These are phyloP conservation scores for Notodonta dromedarius DNA, from an alignment of 2,888 invertebrate species.

Conservation along the genomic window DNA sequence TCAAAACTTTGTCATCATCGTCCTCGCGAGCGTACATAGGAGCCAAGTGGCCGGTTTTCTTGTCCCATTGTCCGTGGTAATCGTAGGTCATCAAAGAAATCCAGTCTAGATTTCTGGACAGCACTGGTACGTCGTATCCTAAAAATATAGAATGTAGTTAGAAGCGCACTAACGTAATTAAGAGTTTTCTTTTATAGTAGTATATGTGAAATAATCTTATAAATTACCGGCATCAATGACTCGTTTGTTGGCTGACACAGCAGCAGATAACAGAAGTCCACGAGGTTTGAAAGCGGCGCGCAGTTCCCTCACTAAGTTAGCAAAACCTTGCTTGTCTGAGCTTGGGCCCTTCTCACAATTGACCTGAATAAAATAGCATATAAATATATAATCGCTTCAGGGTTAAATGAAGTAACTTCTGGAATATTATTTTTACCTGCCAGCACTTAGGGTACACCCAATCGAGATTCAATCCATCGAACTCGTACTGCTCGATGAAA, in stretches of 20 bases:
- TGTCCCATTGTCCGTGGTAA: slow-evolving; percentile 96
- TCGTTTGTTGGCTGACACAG: slow-evolving; percentile 93
- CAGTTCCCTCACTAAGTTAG: slow-evolving; percentile 89
- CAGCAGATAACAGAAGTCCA: slow-evolving; percentile 90
- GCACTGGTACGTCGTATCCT: slow-evolving; percentile 89
- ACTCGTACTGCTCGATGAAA: slow-evolving; percentile 91
- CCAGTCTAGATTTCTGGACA: slow-evolving; percentile 93
- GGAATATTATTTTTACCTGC: slow-evolving; percentile 84
- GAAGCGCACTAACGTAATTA: neutral
- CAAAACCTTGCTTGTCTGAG: slow-evolving; percentile 92
- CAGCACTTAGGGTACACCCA: slow-evolving; percentile 98
- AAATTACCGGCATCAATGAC: slow-evolving; percentile 90
- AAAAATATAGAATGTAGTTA: slow-evolving; percentile 18
- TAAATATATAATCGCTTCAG: neutral
- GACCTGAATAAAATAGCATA: slow-evolving; percentile 71
- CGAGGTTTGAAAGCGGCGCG: slow-evolving; percentile 88
- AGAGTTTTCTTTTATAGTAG: neutral
- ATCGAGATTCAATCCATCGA: slow-evolving; percentile 96
- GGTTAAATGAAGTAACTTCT: neutral
- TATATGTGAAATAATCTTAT: slow-evolving; percentile 1
- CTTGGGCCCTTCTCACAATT: slow-evolving; percentile 92
- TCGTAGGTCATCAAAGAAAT: slow-evolving; percentile 97
- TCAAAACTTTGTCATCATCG: slow-evolving; percentile 90
- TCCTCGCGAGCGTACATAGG: slow-evolving; percentile 92
- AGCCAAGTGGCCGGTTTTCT: slow-evolving; percentile 94